Evolutionary conservation across 2,888 invertebrate species (phyloP).

Genomic region (Notodonta dromedarius): DNA sequence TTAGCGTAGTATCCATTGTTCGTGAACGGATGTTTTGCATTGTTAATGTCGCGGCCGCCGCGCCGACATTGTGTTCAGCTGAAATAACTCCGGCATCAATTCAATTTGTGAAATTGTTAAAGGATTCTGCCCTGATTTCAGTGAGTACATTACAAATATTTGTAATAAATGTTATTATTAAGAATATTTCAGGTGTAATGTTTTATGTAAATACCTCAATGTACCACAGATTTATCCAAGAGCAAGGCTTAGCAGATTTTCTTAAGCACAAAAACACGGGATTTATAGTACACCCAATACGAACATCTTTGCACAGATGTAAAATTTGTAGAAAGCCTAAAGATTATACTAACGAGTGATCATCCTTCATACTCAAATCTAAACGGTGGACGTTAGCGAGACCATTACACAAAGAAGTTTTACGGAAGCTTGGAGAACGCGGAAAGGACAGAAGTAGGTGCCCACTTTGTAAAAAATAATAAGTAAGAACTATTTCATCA

Average conservation of each 20-base stretch:
- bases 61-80: conserved; percentile 7
- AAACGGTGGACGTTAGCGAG: background rate
- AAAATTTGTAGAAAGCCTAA: background rate
- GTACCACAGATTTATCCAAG: too few species aligned
- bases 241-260: too few species aligned
- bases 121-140: conserved; percentile 24
- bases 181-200: conserved; percentile 3
- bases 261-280: background rate
- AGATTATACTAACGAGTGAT: background rate
- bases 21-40: conserved; percentile 23
- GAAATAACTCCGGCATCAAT: conserved; percentile 24
- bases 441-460: too few species aligned
- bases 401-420: background rate
- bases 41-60: conserved; percentile 18
- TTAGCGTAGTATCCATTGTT: conserved; percentile 17
- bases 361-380: background rate
- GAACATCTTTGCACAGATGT: background rate
- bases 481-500: too few species aligned
- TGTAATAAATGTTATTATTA: conserved; percentile 26
- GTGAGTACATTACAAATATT: conserved; percentile 33
- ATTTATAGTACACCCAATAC: background rate
- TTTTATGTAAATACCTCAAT: too few species aligned
- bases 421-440: background rate
- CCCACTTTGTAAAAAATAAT: too few species aligned
- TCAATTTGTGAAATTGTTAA: conserved; percentile 27